Evolutionary conservation across 2,888 invertebrate species (phyloP).

Genomic region (Tholera decimalis): DNA sequence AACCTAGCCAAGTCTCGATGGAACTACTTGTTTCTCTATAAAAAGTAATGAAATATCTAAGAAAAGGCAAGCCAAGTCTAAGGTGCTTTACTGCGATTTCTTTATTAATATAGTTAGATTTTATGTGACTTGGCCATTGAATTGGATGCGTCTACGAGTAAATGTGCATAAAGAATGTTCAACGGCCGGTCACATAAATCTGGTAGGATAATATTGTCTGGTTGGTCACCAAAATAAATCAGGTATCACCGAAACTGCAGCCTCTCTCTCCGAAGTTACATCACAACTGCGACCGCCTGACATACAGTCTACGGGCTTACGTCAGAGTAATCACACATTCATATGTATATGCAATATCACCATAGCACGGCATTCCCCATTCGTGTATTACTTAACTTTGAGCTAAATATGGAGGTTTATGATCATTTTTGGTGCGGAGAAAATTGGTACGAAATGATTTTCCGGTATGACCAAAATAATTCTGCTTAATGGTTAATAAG

Average conservation of each 20-base stretch:
- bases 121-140: too few species aligned
- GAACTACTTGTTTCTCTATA: too few species aligned
- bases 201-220: too few species aligned
- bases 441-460: constrained; percentile 30
- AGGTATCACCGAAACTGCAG: constrained; percentile 1
- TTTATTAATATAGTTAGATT: too few species aligned
- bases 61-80: too few species aligned
- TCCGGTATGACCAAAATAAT: constrained; percentile 22
- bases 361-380: constrained; percentile 31
- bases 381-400: constrained; percentile 47
- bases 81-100: too few species aligned
- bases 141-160: too few species aligned
- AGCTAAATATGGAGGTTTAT: constrained; percentile 35
- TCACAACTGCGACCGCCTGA: constrained; percentile 13
- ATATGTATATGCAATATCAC: constrained; percentile 24
- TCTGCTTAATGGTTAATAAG: not conserved
- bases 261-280: constrained; percentile 33
- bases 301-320: constrained; percentile 16
- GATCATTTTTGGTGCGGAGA: constrained; percentile 24
- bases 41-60: too few species aligned
- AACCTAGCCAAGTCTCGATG: too few species aligned
- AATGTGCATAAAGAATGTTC: too few species aligned
- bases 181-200: too few species aligned
- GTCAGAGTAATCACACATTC: constrained; percentile 23
- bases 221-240: not conserved